Conservation (phyloP, 2,888 invertebrate species). For the Leucozona laternaria region DNA sequence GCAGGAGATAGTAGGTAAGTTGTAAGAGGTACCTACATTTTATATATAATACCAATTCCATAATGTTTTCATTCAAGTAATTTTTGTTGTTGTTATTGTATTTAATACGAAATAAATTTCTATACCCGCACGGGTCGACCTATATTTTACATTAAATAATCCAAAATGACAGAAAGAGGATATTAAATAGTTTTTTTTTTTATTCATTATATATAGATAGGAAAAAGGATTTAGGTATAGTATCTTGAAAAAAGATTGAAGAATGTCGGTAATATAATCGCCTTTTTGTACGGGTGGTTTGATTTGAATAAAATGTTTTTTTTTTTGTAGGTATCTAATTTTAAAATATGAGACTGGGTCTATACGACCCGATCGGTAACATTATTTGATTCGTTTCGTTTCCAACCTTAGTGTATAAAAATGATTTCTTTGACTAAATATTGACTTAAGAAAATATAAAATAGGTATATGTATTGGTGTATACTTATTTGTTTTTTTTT, state of each 20-base stretch:
- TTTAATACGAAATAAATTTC: conserved; percentile 42
- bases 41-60: conserved; percentile 11
- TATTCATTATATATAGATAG: neutral
- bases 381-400: neutral
- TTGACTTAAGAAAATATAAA: too few relatives aligned
- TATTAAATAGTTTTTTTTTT: conserved; percentile 18
- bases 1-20: too few relatives aligned
- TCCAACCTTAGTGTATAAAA: neutral
- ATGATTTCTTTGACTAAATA: too few relatives aligned
- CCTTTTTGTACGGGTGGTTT: neutral
- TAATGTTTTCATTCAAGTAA: conserved; percentile 26
- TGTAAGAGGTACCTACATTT: neutral
- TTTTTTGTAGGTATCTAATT: neutral
- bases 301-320: conserved; percentile 16
- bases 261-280: conserved; percentile 18
- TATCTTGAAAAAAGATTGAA: conserved; percentile 4
- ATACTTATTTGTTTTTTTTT: too few relatives aligned
- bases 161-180: conserved; percentile 23
- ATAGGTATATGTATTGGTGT: too few relatives aligned
- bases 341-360: neutral
- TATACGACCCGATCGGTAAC: neutral
- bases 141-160: conserved; percentile 19
- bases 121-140: conserved; percentile 33
- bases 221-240: neutral
- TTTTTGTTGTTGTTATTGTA: conserved; percentile 19